Conservation (phyloP, 2,113 vertebrate species). For the Gambusia affinis region DNA sequence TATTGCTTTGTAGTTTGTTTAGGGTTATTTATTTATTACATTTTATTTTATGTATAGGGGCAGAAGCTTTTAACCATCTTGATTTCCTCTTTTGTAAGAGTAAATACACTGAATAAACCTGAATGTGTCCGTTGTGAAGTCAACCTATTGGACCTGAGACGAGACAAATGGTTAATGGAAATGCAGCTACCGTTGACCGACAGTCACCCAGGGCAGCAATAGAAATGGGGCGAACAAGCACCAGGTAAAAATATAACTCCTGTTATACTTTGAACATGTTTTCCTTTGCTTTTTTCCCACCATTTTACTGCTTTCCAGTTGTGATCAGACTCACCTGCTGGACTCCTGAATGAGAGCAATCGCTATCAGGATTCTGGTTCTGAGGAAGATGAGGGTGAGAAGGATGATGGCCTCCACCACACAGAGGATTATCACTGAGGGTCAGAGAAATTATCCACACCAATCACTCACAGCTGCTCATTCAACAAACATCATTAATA, state of each 20-base stretch:
- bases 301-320: no score
- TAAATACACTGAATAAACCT: no score
- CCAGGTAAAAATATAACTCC: not conserved
- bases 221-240: no score
- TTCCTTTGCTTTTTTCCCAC: not conserved
- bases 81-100: no score
- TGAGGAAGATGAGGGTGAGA: conserved; percentile 85
- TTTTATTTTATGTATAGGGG: no score
- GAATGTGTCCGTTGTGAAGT: no score
- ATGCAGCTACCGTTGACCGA: no score
- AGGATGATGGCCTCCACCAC: conserved; percentile 84
- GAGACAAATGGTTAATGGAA: no score
- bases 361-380: conserved; percentile 86
- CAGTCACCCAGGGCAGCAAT: not conserved
- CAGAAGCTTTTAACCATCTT: no score
- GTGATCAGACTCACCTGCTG: conserved; percentile 82
- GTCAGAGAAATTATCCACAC: not conserved
- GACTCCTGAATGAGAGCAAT: conserved; percentile 88
- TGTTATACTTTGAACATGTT: not conserved
- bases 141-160: no score
- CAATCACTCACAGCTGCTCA: not conserved
- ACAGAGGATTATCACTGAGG: conserved; percentile 83
- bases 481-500: not conserved
- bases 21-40: no score
- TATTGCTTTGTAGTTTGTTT: no score